phyloP scores from a whole-genome alignment of 2,888 invertebrate species.

The Kryphioiulus occultus region DNA sequence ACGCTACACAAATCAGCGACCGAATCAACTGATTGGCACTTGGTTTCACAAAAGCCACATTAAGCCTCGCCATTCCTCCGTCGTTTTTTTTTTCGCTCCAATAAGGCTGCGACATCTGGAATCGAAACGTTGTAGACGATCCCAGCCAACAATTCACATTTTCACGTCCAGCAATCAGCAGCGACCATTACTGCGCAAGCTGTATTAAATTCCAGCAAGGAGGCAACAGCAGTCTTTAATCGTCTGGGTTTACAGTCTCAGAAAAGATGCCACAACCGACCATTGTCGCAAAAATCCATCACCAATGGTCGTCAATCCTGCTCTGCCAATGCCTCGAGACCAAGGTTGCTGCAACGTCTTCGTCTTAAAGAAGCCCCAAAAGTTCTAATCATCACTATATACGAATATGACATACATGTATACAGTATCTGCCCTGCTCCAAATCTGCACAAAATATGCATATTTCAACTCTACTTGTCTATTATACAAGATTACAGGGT shows the following conservation, averaged over 20 bases:
- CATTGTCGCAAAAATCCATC: too few relatives aligned
- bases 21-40: constrained; percentile 11
- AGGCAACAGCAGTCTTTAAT: neutral
- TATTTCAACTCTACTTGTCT: too few relatives aligned
- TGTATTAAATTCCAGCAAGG: neutral
- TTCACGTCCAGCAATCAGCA: neutral
- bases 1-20: constrained; percentile 22
- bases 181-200: neutral
- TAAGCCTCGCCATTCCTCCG: neutral
- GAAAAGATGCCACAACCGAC: neutral
- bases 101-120: neutral
- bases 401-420: too few relatives aligned
- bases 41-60: constrained; percentile 27
- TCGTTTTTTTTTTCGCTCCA: neutral
- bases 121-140: neutral
- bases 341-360: too few relatives aligned
- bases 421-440: too few relatives aligned
- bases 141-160: neutral
- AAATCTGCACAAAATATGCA: too few relatives aligned
- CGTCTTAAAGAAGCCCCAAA: too few relatives aligned
- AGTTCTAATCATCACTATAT: too few relatives aligned
- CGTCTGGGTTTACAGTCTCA: neutral
- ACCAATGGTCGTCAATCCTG: too few relatives aligned
- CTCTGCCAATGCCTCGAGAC: too few relatives aligned
- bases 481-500: too few relatives aligned